phyloP scores from a whole-genome alignment of 1,140 invertebrate species.

The Halictus rubicundus region DNA sequence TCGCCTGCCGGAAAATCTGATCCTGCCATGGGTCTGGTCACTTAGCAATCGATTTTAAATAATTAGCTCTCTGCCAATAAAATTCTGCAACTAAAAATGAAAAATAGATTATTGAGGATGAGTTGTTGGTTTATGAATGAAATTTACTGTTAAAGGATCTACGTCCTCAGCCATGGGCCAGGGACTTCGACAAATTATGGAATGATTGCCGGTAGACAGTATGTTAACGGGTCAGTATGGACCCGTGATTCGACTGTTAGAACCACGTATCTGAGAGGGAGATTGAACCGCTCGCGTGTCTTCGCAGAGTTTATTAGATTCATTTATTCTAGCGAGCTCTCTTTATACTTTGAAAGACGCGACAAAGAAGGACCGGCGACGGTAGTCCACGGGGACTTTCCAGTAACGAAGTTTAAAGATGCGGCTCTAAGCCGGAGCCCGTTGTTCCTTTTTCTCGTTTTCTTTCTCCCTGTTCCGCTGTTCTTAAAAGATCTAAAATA shows the following conservation, averaged over 20 bases:
- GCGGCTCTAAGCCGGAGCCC: slow-evolving; percentile 17
- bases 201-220: too few species aligned
- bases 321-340: neutral
- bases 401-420: slow-evolving; percentile 56
- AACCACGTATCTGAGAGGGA: neutral
- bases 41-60: too few species aligned
- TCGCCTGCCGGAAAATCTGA: too few species aligned
- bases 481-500: slow-evolving; percentile 53
- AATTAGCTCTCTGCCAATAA: too few species aligned
- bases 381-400: slow-evolving; percentile 32
- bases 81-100: too few species aligned
- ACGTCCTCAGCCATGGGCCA: too few species aligned
- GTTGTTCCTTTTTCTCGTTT: neutral
- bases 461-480: neutral
- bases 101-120: too few species aligned
- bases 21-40: too few species aligned
- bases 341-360: neutral
- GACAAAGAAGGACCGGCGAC: slow-evolving; percentile 10
- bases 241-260: neutral
- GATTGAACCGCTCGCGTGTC: neutral
- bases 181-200: too few species aligned
- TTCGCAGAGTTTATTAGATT: slow-evolving; percentile 47
- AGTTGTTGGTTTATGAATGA: too few species aligned
- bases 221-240: too few species aligned
- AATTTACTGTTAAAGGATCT: too few species aligned